Evolutionary conservation across 92 coral and sea anemone species (phyloP), one percentile per base, ranked within the genome.

Genomic region (Plumapathes pennacea): DNA sequence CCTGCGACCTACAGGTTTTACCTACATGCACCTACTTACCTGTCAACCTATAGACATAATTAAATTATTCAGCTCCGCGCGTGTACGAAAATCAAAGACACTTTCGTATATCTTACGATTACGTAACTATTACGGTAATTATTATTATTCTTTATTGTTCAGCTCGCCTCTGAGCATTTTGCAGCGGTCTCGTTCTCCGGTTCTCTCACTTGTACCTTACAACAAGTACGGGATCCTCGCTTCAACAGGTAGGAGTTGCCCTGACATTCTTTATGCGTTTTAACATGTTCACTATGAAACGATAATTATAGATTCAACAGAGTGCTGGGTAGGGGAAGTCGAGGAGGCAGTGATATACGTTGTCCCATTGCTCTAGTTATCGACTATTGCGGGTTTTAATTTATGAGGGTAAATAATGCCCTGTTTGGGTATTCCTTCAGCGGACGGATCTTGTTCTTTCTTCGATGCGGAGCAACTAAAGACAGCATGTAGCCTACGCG

Each of bases 391-490:
- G 5, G 14, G 6, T 46, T 22, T 46, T 28, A 46, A 13, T 4
- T 15, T 47, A 10, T 29, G 10, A 12, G 30, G 21, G 47, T 20
- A 9, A 8, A 8, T n/a, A 5, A 25, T 13, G 46, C 21, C 7
- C 21, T 41, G 20, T 41, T 12, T 19, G 19, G 13, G 21, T 41
- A 18, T 28, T 2, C 5, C 43, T 62, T 1, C 37, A 91, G 99
- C 94, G 32, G 99, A 84, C 44, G 99, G 99, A 1, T 67, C 85
- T 9, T 88, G 99, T 56, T 89, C 84, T 38, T 54, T 46, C 13
- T 84, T 85, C 82, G 61, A 74, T 69, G 62, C 69, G 38, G 71
- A 50, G 60, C 38, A 62, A 41, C 46, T 75, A 27, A 58, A 56
- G 2, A 47, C 33, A 15, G 54, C 57, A 30, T 49, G 60, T 41